phyloP scores from a whole-genome alignment of 1,140 invertebrate species.

The Hormaphis cornu region DNA sequence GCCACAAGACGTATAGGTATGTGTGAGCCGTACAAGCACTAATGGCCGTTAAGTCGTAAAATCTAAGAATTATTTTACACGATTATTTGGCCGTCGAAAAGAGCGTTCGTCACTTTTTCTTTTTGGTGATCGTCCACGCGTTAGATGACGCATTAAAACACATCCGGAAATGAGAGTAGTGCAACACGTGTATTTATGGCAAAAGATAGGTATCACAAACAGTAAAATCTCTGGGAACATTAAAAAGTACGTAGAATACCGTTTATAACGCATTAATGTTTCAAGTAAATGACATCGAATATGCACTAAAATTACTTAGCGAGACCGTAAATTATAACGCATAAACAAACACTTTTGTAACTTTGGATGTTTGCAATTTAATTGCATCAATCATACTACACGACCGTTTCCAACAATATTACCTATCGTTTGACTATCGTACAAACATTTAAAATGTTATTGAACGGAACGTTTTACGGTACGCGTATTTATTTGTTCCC shows the following conservation, averaged over 20 bases:
- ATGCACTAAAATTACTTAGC: not conserved
- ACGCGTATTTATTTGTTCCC: not conserved
- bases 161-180: conserved; percentile 10
- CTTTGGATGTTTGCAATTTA: not conserved
- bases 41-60: too few species aligned
- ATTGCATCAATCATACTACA: not conserved
- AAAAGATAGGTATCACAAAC: conserved; percentile 11
- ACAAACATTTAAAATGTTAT: conserved; percentile 2
- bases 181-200: not conserved
- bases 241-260: not conserved
- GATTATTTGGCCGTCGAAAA: not conserved
- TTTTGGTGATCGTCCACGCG: not conserved
- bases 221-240: not conserved
- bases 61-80: too few species aligned
- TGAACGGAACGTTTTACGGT: not conserved
- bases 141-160: conserved; percentile 15
- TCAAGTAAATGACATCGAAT: not conserved
- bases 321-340: conserved; percentile 7
- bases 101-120: not conserved
- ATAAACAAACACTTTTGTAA: conserved; percentile 13
- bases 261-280: not conserved
- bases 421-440: too few species aligned
- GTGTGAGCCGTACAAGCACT: too few species aligned
- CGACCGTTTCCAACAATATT: not conserved
- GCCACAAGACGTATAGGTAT: too few species aligned